phyloP scores from a whole-genome alignment of 1,140 invertebrate species.

The Zaprionus tsacasi region DNA sequence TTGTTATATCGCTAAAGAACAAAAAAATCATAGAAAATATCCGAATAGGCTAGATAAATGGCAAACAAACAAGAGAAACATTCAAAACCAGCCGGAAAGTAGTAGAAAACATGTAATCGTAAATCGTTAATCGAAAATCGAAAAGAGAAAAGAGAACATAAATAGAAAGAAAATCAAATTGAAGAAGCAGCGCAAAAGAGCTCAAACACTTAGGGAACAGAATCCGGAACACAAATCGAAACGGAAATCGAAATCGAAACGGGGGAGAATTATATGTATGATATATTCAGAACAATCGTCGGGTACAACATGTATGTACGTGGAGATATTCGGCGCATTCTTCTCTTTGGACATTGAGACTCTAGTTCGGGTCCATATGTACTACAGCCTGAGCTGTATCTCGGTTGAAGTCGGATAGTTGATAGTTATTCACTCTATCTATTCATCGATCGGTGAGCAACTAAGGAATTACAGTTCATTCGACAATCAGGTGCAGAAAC shows the following conservation, averaged over 20 bases:
- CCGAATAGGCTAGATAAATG: constrained; percentile 60
- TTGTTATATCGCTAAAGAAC: constrained; percentile 73
- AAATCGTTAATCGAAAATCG: constrained; percentile 3
- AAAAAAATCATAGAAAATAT: constrained; percentile 60
- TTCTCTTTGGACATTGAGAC: constrained; percentile 6
- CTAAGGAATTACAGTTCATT: constrained; percentile 72
- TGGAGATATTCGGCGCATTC: constrained; percentile 2
- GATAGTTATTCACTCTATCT: constrained; percentile 41
- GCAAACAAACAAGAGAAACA: constrained; percentile 72
- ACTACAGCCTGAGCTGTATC: constrained; percentile 14
- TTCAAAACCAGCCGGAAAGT: constrained; percentile 47
- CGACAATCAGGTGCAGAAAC: constrained; percentile 73
- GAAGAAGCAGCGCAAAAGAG: constrained; percentile 2
- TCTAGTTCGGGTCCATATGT: constrained; percentile 7
- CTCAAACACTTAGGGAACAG: constrained; percentile 3
- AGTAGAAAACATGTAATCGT: constrained; percentile 31
- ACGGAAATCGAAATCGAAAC: constrained; percentile 3
- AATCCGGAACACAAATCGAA: constrained; percentile 2
- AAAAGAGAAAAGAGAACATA: neutral
- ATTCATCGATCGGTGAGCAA: constrained; percentile 60
- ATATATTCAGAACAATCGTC: constrained; percentile 4
- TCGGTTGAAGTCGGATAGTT: constrained; percentile 22
- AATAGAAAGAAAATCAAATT: neutral
- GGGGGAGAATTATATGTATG: neutral
- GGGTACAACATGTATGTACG: neutral